phyloP scores from a whole-genome alignment of 1,140 invertebrate species.

The Bombus sylvicola region DNA sequence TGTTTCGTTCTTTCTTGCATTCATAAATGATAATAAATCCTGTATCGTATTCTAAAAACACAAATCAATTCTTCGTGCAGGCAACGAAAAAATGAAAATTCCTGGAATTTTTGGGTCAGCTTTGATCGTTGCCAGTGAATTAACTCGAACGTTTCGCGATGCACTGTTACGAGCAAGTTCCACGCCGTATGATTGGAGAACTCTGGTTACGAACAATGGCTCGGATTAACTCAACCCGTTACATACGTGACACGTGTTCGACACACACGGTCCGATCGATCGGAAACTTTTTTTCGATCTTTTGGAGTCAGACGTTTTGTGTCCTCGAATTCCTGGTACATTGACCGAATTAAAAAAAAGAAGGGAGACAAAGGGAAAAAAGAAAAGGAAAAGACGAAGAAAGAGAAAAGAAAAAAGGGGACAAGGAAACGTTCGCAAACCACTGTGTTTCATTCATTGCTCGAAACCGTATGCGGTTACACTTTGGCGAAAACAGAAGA shows the following conservation, averaged over 20 bases:
- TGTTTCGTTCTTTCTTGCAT: not conserved
- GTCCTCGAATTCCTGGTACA: slow-evolving; percentile 47
- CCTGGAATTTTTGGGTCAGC: slow-evolving; percentile 15
- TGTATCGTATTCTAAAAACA: not conserved
- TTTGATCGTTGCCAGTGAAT: slow-evolving; percentile 22
- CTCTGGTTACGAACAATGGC: slow-evolving; percentile 68
- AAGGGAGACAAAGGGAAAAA: not conserved
- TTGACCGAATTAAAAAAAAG: slow-evolving; percentile 33
- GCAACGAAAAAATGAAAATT: not conserved
- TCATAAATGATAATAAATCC: not conserved
- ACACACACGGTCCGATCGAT: slow-evolving; percentile 55
- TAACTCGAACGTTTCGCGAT: slow-evolving; percentile 19
- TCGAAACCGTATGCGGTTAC: not conserved
- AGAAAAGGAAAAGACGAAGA: not conserved
- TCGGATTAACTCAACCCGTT: slow-evolving; percentile 67
- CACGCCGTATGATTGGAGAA: slow-evolving; percentile 64
- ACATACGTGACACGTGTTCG: slow-evolving; percentile 66
- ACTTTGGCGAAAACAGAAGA: not conserved
- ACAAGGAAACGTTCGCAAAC: not conserved
- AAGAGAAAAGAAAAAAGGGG: not conserved
- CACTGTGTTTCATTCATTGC: slow-evolving; percentile 14
- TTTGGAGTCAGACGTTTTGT: slow-evolving; percentile 60
- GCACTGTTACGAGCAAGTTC: slow-evolving; percentile 32
- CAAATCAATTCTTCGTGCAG: not conserved
- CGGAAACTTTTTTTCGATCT: slow-evolving; percentile 57